These are phyloP conservation scores for Zenarchopterus dispar DNA, from an alignment of 2,797 vertebrate genomes.

Conservation along the genomic window DNA sequence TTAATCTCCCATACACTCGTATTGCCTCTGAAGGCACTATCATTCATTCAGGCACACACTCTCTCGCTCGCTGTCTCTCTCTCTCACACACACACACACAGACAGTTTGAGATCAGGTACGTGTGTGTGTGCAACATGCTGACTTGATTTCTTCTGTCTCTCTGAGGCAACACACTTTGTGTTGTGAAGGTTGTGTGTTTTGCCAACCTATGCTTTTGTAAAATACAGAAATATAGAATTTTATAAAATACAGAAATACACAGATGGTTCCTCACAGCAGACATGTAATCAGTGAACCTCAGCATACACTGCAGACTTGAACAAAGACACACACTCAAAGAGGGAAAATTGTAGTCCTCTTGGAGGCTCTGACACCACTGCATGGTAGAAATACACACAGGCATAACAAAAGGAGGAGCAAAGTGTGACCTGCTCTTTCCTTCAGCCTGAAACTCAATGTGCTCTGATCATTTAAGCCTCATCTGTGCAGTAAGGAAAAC, in stretches of 20 bases:
- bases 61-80: constrained; percentile 8
- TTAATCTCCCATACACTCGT: constrained; percentile 60
- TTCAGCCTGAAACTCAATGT: no score
- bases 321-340: not conserved
- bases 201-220: not conserved
- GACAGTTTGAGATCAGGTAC: not conserved
- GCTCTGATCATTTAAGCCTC: no score
- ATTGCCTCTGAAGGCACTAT: constrained; percentile 57
- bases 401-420: no score
- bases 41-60: constrained; percentile 36
- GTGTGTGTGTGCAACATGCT: constrained; percentile 5
- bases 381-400: no score
- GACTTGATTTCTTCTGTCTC: constrained; percentile 35
- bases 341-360: not conserved
- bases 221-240: not conserved
- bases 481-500: no score
- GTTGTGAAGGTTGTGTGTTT: constrained; percentile 12
- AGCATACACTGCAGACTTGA: not conserved
- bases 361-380: not conserved
- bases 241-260: not conserved
- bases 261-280: not conserved
- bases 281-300: not conserved
- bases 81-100: not conserved
- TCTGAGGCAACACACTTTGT: constrained; percentile 16
- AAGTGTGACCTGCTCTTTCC: no score